These are phyloP conservation scores for Hyperopisus bebe DNA, from an alignment of 2,113 vertebrate genomes.

Conservation along the genomic window DNA sequence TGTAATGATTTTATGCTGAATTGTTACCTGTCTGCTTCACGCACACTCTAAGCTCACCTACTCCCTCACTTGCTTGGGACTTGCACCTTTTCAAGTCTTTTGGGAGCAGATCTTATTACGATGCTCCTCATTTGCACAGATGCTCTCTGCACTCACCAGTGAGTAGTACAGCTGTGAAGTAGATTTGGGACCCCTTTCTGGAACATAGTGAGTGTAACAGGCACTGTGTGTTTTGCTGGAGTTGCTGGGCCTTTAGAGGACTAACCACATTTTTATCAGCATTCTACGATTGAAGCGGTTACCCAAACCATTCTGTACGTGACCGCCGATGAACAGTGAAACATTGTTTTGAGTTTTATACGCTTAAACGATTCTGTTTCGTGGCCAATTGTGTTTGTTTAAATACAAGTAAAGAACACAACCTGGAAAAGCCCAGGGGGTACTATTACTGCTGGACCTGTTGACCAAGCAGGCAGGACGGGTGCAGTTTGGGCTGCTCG, in stretches of 20 bases:
- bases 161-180: not conserved
- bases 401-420: not conserved
- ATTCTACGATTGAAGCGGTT: not conserved
- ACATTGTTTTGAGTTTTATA: not conserved
- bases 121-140: not conserved
- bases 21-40: not conserved
- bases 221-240: not conserved
- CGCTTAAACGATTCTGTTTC: not conserved
- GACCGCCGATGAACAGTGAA: not conserved
- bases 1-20: not conserved
- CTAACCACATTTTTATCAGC: not conserved
- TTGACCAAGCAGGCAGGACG: not conserved
- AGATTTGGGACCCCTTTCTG: not conserved
- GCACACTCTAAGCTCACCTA: not conserved
- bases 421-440: not conserved
- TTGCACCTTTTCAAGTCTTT: not conserved
- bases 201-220: not conserved
- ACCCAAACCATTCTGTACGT: not conserved
- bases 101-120: not conserved
- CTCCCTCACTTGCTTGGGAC: not conserved
- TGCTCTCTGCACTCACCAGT: not conserved
- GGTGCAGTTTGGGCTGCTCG: not conserved
- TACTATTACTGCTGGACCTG: not conserved
- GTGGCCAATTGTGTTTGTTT: not conserved
- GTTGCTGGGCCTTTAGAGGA: not conserved